phyloP scores from a whole-genome alignment of 2,888 invertebrate genomes.

The Notodonta dromedarius region DNA sequence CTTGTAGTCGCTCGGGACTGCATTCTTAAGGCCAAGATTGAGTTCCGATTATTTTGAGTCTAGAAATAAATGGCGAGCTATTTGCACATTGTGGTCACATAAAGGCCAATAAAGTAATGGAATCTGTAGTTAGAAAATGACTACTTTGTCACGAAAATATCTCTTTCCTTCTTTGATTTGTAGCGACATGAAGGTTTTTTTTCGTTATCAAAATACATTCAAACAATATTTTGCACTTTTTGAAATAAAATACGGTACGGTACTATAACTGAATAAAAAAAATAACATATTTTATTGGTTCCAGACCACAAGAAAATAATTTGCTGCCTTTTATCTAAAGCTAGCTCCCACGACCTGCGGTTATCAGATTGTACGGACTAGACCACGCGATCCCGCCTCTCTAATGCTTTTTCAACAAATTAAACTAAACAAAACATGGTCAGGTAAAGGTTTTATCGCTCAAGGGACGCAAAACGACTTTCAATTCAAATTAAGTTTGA shows the following conservation, averaged over 20 bases:
- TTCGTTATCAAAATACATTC: no score
- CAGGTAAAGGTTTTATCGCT: no score
- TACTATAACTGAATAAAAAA: no score
- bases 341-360: neutral
- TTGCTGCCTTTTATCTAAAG: neutral
- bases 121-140: no score
- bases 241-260: no score
- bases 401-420: neutral
- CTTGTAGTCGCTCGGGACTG: constrained; percentile 50
- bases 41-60: constrained; percentile 57
- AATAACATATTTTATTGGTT: neutral
- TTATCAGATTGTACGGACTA: neutral
- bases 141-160: no score
- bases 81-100: constrained; percentile 14
- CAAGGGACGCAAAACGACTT: no score
- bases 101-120: neutral
- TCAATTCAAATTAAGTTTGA: no score
- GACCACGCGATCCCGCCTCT: neutral
- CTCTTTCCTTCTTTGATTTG: no score
- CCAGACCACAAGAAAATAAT: neutral
- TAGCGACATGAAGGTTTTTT: no score
- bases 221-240: no score
- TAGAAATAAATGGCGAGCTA: constrained; percentile 56
- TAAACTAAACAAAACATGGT: neutral
- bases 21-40: constrained; percentile 71